Percentiles rank a stretch among this genome's conserved stretches.
These are phyloP conservation scores for Cosmia trapezina DNA, from an alignment of 2,888 invertebrate species.

Conservation along the genomic window DNA sequence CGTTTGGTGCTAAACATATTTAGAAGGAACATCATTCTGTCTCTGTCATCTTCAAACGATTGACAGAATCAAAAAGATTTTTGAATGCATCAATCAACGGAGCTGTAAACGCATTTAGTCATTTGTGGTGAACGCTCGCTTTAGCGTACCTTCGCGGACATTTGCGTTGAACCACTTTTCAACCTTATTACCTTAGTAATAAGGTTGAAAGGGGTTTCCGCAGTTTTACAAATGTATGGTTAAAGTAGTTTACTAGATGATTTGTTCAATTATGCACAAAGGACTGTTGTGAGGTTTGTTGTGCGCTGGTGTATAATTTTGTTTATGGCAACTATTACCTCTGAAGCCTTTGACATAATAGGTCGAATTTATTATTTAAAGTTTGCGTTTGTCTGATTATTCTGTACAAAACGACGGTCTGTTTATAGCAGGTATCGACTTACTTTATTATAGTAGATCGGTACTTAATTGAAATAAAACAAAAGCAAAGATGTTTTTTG, in stretches of 20 bases:
- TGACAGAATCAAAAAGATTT: neutral
- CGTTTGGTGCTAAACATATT: neutral
- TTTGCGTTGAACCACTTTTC: no score
- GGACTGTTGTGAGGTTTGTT: slow-evolving; percentile 11
- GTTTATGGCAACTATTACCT: slow-evolving; percentile 36
- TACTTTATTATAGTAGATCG: neutral
- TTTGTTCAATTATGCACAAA: slow-evolving; percentile 46
- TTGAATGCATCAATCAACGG: neutral
- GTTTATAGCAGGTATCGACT: neutral
- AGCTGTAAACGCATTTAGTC: neutral
- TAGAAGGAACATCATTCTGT: neutral
- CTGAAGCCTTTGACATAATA: slow-evolving; percentile 6
- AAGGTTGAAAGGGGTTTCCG: no score
- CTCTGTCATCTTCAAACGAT: neutral
- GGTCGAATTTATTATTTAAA: slow-evolving; percentile 18
- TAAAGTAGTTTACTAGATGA: slow-evolving; percentile 33
- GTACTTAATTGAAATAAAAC: neutral
- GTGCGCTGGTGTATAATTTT: slow-evolving; percentile 25
- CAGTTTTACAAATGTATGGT: no score
- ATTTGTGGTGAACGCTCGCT: neutral
- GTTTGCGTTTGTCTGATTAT: neutral
- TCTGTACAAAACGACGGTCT: neutral
- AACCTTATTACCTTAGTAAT: no score
- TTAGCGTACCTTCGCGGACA: neutral
- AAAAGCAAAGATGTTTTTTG: neutral